Evolutionary conservation across 2,113 vertebrate genomes (phyloP).

Genomic region (Vireo altiloquus): DNA sequence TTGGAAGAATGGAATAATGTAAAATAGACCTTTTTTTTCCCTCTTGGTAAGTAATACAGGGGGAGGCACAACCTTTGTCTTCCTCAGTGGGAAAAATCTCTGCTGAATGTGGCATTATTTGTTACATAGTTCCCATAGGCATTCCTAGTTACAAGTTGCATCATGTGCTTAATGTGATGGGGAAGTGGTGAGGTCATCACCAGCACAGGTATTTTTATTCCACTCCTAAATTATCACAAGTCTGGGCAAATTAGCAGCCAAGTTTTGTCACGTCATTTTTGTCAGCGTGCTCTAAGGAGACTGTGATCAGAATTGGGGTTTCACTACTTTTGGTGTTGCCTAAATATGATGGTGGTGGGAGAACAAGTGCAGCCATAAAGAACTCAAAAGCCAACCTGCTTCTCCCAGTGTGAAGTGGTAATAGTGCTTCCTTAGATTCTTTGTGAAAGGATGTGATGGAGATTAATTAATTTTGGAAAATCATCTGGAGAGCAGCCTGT

Average conservation of each 20-base stretch:
- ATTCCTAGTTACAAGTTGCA: background rate
- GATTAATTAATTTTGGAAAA: background rate
- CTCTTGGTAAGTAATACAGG: background rate
- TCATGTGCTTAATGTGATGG: background rate
- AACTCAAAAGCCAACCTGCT: background rate
- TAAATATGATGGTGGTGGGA: background rate
- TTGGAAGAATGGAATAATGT: background rate
- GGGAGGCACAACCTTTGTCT: background rate
- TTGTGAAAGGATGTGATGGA: background rate
- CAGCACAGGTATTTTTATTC: background rate
- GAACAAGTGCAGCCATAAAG: background rate
- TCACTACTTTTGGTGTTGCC: background rate
- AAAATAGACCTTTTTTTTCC: background rate
- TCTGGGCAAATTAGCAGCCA: background rate
- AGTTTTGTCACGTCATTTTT: background rate
- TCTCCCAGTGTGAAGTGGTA: background rate
- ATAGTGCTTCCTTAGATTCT: background rate
- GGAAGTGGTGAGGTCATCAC: background rate
- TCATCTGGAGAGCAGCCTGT: background rate
- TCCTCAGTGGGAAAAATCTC: background rate
- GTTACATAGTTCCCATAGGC: background rate
- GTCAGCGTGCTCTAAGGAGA: background rate
- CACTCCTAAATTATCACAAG: background rate
- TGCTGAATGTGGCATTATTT: background rate
- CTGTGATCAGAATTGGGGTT: background rate